Evolutionary conservation across 2,888 invertebrate genomes (phyloP).

Genomic region (Hydrotaea diabolus): DNA sequence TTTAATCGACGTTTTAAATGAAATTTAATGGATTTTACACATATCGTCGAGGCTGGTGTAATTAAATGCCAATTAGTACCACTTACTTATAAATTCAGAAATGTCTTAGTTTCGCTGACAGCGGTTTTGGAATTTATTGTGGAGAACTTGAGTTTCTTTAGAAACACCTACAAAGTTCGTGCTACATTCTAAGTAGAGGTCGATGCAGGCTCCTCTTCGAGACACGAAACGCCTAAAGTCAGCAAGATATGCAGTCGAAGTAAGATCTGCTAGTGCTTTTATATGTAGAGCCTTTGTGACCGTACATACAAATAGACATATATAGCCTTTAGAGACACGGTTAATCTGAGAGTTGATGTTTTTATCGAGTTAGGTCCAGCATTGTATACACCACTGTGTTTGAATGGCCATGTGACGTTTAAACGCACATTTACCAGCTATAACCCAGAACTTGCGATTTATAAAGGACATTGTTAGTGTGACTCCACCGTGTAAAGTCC

Average conservation of each 20-base stretch:
- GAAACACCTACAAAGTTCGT: constrained; percentile 56
- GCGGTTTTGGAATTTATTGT: not conserved
- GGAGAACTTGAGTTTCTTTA: constrained; percentile 36
- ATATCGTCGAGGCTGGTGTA: not conserved
- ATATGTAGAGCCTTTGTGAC: constrained; percentile 65
- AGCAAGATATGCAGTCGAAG: constrained; percentile 63
- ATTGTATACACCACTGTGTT: constrained; percentile 65
- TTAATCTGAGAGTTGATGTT: constrained; percentile 49
- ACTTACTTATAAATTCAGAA: not conserved
- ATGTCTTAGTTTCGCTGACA: not conserved
- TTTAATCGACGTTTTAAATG: no score
- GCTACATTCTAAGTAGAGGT: constrained; percentile 53
- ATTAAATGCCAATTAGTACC: not conserved
- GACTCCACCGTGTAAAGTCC: constrained; percentile 53
- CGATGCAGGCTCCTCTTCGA: constrained; percentile 44
- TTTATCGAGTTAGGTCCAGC: constrained; percentile 67
- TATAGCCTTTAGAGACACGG: constrained; percentile 56
- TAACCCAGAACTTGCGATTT: constrained; percentile 48
- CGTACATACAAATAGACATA: no score
- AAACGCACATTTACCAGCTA: constrained; percentile 45
- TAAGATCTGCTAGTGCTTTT: constrained; percentile 63
- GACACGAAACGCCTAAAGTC: no score
- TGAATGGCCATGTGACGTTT: constrained; percentile 38
- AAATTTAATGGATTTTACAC: no score
- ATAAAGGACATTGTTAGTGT: constrained; percentile 53